Percentiles rank a stretch among this genome's conserved stretches.
Conservation (phyloP, 2,113 vertebrate species). For the Halichoeres trimaculatus region DNA sequence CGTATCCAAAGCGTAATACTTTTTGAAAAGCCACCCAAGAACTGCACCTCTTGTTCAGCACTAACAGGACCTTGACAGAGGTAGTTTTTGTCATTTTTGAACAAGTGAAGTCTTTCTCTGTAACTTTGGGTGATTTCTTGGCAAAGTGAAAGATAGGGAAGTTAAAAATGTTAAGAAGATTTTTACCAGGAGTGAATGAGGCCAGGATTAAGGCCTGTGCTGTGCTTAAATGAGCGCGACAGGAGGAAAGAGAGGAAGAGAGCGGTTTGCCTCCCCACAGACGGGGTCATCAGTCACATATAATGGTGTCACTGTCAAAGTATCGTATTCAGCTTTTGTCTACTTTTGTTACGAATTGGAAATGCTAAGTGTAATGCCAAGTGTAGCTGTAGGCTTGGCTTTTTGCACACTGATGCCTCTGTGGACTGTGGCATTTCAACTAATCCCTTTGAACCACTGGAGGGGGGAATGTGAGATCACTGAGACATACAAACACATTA, state of each 20-base stretch:
- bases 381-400: slow-evolving; percentile 39
- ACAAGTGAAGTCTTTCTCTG: slow-evolving; percentile 17
- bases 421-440: slow-evolving; percentile 53
- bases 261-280: not conserved
- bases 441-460: slow-evolving; percentile 50
- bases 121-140: slow-evolving; percentile 12
- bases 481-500: slow-evolving; percentile 27
- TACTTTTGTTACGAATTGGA: slow-evolving; percentile 25
- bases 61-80: not conserved
- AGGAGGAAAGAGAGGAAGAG: slow-evolving; percentile 9
- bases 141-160: slow-evolving; percentile 13
- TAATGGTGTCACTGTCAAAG: slow-evolving; percentile 19
- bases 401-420: slow-evolving; percentile 23
- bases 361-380: slow-evolving; percentile 21
- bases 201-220: slow-evolving; percentile 27
- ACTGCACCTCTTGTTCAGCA: not conserved
- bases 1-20: not conserved
- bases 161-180: slow-evolving; percentile 38
- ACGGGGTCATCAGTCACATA: slow-evolving; percentile 33
- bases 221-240: slow-evolving; percentile 31
- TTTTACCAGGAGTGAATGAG: slow-evolving; percentile 14
- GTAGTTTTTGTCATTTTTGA: slow-evolving; percentile 15
- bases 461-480: slow-evolving; percentile 41
- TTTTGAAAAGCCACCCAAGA: not conserved
- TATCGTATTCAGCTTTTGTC: slow-evolving; percentile 26